Percentiles rank a stretch among this genome's conserved stretches.
phyloP scores from a whole-genome alignment of 2,797 vertebrate genomes.

The Lates japonicus region DNA sequence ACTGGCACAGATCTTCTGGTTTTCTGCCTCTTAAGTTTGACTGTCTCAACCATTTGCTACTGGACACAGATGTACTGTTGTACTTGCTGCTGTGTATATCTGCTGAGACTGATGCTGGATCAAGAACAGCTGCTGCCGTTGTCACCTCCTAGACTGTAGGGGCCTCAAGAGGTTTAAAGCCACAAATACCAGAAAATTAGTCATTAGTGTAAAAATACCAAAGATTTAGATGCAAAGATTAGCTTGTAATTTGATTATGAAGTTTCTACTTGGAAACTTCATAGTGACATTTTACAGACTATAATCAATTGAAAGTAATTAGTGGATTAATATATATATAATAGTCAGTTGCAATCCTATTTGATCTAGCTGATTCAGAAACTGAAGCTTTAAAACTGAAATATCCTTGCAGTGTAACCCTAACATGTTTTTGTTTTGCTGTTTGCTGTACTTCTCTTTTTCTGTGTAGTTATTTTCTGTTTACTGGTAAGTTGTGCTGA shows the following conservation, averaged over 20 bases:
- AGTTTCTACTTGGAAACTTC: not conserved
- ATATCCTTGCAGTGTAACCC: not conserved
- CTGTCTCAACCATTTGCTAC: not conserved
- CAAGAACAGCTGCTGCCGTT: constrained; percentile 23
- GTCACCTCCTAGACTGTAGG: constrained; percentile 11
- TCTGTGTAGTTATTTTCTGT: constrained; percentile 6
- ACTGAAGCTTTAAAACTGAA: not conserved
- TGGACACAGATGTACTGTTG: not conserved
- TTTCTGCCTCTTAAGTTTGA: not conserved
- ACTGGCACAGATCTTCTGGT: not conserved
- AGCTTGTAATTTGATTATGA: not conserved
- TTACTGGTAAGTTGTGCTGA: constrained; percentile 48
- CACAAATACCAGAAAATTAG: constrained; percentile 28
- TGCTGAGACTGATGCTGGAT: not conserved
- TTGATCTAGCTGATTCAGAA: not conserved
- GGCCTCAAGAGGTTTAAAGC: constrained; percentile 13
- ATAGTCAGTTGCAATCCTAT: not conserved
- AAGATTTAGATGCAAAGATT: not conserved
- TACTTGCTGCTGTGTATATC: not conserved
- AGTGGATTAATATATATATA: not conserved
- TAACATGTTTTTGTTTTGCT: not conserved
- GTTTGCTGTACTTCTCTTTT: not conserved
- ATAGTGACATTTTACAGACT: not conserved
- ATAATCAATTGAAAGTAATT: not conserved
- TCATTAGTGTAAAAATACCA: not conserved